phyloP scores from a whole-genome alignment of 2,113 vertebrate species.

The Etia nguti region DNA sequence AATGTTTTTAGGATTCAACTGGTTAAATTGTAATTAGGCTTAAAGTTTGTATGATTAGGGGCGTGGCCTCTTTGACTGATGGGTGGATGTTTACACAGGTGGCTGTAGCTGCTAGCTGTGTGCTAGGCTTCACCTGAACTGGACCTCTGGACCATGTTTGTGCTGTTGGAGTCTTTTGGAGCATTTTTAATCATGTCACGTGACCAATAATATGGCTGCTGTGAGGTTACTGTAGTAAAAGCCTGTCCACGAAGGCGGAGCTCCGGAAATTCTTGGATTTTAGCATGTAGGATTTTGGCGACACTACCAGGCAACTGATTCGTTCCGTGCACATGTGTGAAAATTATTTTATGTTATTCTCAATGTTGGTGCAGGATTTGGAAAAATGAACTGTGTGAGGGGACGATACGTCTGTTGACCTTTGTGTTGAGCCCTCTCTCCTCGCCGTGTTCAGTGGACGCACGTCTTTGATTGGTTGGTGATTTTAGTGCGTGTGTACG shows the following conservation, averaged over 20 bases:
- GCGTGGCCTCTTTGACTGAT: background rate
- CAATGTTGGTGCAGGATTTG: background rate
- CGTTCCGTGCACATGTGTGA: background rate
- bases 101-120: background rate
- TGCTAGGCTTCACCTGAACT: background rate
- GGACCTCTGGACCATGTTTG: background rate
- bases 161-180: background rate
- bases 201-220: background rate
- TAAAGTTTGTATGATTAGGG: background rate
- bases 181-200: background rate
- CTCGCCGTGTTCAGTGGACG: too few species aligned
- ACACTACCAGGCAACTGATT: background rate
- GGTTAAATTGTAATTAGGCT: background rate
- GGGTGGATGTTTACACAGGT: background rate
- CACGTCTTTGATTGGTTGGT: background rate
- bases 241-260: background rate
- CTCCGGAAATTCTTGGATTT: background rate
- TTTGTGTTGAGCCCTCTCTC: background rate
- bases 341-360: background rate
- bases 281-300: background rate
- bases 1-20: background rate
- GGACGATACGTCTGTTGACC: background rate
- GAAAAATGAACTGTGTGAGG: background rate
- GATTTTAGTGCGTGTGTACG: fast-evolving
- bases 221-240: background rate